These are phyloP conservation scores for Chrysolophus pictus DNA, from an alignment of 2,797 vertebrate species.

Conservation along the genomic window DNA sequence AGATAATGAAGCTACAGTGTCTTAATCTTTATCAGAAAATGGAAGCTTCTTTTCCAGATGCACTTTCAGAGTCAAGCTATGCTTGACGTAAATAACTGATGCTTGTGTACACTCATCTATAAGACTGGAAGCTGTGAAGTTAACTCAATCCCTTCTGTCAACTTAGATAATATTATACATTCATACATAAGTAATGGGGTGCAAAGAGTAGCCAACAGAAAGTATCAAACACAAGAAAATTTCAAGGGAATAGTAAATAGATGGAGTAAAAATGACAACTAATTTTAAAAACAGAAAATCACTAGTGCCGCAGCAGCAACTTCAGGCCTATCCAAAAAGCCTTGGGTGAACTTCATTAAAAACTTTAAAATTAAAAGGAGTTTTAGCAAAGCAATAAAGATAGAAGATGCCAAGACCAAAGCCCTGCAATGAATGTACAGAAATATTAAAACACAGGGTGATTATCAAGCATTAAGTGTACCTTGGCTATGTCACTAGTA, in stretches of 20 bases:
- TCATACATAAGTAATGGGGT: not conserved
- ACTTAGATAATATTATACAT: constrained; percentile 7
- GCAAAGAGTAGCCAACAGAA: not conserved
- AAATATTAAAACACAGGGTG: not conserved
- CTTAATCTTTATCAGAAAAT: not conserved
- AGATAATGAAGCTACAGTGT: not conserved
- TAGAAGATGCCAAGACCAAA: not conserved
- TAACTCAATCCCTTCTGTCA: not conserved
- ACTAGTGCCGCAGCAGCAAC: not conserved
- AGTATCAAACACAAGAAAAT: not conserved
- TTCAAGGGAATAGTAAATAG: not conserved
- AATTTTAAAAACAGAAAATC: constrained; percentile 35
- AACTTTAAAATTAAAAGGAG: not conserved
- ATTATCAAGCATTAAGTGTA: not conserved
- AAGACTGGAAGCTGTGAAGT: not conserved
- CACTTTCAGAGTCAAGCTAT: not conserved
- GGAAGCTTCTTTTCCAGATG: not conserved
- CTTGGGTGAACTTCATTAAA: constrained; percentile 5
- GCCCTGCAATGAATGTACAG: not conserved
- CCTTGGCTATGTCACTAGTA: not conserved
- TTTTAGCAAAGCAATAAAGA: not conserved
- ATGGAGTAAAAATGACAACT: not conserved
- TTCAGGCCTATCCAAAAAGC: constrained; percentile 3
- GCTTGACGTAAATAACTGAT: not conserved
- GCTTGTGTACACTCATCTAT: not conserved